phyloP scores from a whole-genome alignment of 2,797 vertebrate genomes.

The Enteromius paludinosus region DNA sequence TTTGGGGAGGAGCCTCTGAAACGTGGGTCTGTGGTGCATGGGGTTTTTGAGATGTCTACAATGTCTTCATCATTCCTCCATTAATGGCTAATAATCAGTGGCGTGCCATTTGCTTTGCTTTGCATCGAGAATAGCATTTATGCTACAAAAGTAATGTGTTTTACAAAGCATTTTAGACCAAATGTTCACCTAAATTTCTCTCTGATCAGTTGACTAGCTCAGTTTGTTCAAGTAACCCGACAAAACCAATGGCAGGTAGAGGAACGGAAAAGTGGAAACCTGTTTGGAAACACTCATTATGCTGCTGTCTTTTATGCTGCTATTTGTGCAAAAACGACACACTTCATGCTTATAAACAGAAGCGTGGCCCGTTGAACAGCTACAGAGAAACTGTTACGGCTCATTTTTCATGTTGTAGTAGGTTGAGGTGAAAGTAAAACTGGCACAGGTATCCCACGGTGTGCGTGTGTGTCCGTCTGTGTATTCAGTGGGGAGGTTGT shows the following conservation, averaged over 20 bases:
- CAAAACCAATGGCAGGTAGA: not conserved
- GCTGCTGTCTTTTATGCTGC: not conserved
- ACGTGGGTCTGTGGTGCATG: not conserved
- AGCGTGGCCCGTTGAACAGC: not conserved
- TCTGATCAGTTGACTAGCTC: not conserved
- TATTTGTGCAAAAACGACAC: not conserved
- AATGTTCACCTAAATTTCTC: not conserved
- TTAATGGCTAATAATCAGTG: not conserved
- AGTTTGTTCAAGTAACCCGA: not conserved
- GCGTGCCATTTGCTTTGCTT: not conserved
- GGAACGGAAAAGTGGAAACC: not conserved
- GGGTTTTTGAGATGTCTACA: not conserved
- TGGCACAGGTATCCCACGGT: conserved; percentile 2
- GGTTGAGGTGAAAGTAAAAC: conserved; percentile 31
- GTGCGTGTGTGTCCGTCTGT: conserved; percentile 13
- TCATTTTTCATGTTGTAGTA: conserved; percentile 34
- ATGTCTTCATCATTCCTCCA: not conserved
- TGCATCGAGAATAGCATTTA: too few relatives aligned
- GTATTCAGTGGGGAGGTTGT: conserved; percentile 48
- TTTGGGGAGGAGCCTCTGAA: not conserved
- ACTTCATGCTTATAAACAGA: not conserved
- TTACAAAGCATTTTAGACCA: not conserved
- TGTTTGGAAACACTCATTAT: not conserved
- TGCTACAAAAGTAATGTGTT: not conserved
- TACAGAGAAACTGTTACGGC: not conserved